Conservation (phyloP, 2,888 invertebrate genomes). For the Drosophila falleni region DNA sequence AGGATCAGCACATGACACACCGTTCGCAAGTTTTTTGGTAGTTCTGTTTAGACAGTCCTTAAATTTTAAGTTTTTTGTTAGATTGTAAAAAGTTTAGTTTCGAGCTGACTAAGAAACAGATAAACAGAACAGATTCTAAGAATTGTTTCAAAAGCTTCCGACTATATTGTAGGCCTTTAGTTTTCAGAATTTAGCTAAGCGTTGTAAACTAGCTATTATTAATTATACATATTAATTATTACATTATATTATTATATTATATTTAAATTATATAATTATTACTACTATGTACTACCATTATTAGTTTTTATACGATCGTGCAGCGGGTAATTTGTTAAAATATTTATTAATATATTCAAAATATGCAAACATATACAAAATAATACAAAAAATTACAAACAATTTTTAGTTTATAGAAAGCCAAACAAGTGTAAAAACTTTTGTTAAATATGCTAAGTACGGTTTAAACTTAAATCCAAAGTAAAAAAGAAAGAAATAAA, state of each 20-base stretch:
- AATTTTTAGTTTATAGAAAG: slow-evolving; percentile 67
- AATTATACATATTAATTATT: slow-evolving; percentile 14
- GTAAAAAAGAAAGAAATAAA: slow-evolving; percentile 43
- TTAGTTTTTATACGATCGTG: slow-evolving; percentile 62
- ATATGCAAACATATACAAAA: slow-evolving; percentile 22
- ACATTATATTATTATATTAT: slow-evolving; percentile 4
- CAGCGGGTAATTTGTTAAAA: slow-evolving; percentile 72
- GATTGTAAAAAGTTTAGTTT: slow-evolving; percentile 52
- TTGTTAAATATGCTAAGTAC: slow-evolving; percentile 76
- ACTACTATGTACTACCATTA: slow-evolving; percentile 58
- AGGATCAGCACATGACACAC: slow-evolving; percentile 30
- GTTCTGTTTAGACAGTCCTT: slow-evolving; percentile 22
- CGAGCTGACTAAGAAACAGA: slow-evolving; percentile 30
- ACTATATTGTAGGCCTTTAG: slow-evolving; percentile 60
- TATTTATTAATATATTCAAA: slow-evolving; percentile 70
- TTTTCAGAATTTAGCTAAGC: slow-evolving; percentile 66
- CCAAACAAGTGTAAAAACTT: slow-evolving; percentile 74
- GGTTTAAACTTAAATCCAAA: slow-evolving; percentile 43
- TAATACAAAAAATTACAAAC: slow-evolving; percentile 28
- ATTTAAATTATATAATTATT: slow-evolving; percentile 46
- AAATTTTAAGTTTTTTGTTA: slow-evolving; percentile 48
- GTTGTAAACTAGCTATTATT: slow-evolving; percentile 55
- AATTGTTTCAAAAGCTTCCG: slow-evolving; percentile 69
- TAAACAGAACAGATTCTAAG: slow-evolving; percentile 63
- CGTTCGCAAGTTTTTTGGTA: slow-evolving; percentile 49